A percentile compares a stretch with the other conserved stretches of the same genome.
Evolutionary conservation across 2,797 vertebrate species (phyloP).

Genomic region (Eospalax fontanierii): DNA sequence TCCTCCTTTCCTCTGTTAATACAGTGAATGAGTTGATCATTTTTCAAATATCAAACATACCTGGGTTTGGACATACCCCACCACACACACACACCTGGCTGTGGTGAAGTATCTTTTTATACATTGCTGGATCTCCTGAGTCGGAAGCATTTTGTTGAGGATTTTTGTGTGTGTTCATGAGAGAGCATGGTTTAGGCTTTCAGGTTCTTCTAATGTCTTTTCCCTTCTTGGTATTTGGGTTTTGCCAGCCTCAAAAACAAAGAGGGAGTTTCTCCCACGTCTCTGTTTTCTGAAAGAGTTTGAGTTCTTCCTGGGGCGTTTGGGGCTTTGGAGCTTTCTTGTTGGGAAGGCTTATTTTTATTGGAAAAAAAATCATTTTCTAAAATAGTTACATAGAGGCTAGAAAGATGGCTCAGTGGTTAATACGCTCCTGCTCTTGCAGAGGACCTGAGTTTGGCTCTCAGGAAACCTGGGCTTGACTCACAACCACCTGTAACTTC

Average conservation of each 20-base stretch:
- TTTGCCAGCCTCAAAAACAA: not conserved
- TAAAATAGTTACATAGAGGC: too few relatives aligned
- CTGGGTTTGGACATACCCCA: not conserved
- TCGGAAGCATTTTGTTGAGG: not conserved
- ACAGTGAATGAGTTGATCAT: not conserved
- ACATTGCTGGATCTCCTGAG: not conserved
- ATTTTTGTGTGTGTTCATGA: fast-evolving
- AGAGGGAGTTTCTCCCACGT: not conserved
- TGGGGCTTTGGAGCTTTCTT: not conserved
- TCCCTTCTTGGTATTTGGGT: not conserved
- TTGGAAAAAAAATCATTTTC: too few relatives aligned
- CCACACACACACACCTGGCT: too few relatives aligned
- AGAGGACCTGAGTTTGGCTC: too few relatives aligned
- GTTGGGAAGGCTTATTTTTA: not conserved
- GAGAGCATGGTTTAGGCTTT: not conserved
- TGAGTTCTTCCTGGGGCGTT: not conserved
- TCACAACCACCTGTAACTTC: too few relatives aligned
- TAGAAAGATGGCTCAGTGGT: too few relatives aligned
- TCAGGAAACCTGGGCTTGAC: too few relatives aligned
- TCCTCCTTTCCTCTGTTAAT: not conserved
- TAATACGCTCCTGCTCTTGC: too few relatives aligned
- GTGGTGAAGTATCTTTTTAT: fast-evolving
- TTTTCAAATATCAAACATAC: not conserved
- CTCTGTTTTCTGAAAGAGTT: not conserved
- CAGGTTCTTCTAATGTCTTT: not conserved